These are phyloP conservation scores for Eupristina koningsbergeri DNA, from an alignment of 1,140 invertebrate genomes.

Conservation along the genomic window DNA sequence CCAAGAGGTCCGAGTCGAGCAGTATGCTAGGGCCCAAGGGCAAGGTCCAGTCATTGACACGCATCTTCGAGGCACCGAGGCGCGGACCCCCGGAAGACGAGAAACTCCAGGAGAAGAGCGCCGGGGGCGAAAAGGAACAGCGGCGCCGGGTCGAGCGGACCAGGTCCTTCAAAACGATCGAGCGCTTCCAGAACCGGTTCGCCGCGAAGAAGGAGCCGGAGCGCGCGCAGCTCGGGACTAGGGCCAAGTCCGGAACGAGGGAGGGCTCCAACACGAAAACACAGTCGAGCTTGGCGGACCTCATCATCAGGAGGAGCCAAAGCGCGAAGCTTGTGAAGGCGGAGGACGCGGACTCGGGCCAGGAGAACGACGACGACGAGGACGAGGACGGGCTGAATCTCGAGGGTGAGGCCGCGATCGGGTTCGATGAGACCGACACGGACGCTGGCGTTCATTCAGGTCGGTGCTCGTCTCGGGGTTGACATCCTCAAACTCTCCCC, in stretches of 20 bases:
- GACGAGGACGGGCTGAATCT: constrained; percentile 48
- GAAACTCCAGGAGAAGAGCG: neutral
- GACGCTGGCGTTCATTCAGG: constrained; percentile 79
- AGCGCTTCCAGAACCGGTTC: constrained; percentile 68
- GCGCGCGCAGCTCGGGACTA: neutral
- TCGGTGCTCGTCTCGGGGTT: constrained; percentile 58
- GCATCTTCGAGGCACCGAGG: constrained; percentile 67
- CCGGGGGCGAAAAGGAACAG: constrained; percentile 46
- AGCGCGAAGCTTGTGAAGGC: constrained; percentile 82
- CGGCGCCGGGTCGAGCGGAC: constrained; percentile 69
- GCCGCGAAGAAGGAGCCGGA: constrained; percentile 63
- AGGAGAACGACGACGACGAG: constrained; percentile 17
- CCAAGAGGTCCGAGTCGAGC: constrained; percentile 52
- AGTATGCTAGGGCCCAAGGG: constrained; percentile 57
- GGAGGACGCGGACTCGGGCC: constrained; percentile 39
- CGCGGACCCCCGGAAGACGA: neutral
- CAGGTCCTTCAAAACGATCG: constrained; percentile 71
- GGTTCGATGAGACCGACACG: constrained; percentile 67
- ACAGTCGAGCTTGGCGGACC: constrained; percentile 59
- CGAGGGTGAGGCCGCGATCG: constrained; percentile 49
- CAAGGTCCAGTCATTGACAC: constrained; percentile 70
- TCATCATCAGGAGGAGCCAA: constrained; percentile 78
- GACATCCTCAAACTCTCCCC: too few relatives aligned
- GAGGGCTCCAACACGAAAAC: neutral
- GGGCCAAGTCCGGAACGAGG: constrained; percentile 1